These are phyloP conservation scores for Sciaenops ocellatus DNA, from an alignment of 2,797 vertebrate species.

Conservation along the genomic window DNA sequence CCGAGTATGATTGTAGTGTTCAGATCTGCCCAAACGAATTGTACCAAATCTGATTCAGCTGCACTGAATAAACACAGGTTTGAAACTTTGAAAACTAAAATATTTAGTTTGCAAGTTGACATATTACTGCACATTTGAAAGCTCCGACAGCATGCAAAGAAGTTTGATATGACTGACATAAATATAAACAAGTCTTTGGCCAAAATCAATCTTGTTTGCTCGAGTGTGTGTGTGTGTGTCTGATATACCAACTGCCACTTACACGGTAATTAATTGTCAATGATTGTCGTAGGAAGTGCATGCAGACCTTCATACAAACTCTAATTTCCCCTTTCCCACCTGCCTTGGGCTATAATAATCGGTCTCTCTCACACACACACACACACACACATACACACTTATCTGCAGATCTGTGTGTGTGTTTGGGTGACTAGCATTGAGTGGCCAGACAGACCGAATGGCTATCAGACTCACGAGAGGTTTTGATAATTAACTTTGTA, in stretches of 20 bases:
- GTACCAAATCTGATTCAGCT: not conserved
- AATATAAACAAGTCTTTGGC: slow-evolving; percentile 12
- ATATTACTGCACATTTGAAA: not conserved
- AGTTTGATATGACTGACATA: not conserved
- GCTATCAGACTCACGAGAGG: slow-evolving; percentile 36
- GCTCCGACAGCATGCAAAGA: not conserved
- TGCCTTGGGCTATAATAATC: slow-evolving; percentile 47
- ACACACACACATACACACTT: slow-evolving; percentile 17
- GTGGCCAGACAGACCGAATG: slow-evolving; percentile 35
- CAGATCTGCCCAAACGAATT: not conserved
- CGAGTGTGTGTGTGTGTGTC: slow-evolving; percentile 11
- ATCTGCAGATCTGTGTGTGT: slow-evolving; percentile 10
- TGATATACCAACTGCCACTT: slow-evolving; percentile 41
- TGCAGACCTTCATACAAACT: slow-evolving; percentile 50
- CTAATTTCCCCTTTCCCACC: slow-evolving; percentile 45
- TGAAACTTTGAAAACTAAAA: no score
- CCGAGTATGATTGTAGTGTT: not conserved
- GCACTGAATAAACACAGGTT: no score
- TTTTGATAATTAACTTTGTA: slow-evolving; percentile 76
- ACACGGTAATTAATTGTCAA: slow-evolving; percentile 55
- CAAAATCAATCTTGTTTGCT: not conserved
- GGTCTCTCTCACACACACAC: slow-evolving; percentile 19
- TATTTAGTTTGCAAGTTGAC: not conserved
- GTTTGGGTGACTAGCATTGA: slow-evolving; percentile 15
- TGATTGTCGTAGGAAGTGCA: slow-evolving; percentile 56